Evolutionary conservation across 2,113 vertebrate genomes (phyloP), one percentile per base, ranked within the genome.

Genomic region (Pica pica): DNA sequence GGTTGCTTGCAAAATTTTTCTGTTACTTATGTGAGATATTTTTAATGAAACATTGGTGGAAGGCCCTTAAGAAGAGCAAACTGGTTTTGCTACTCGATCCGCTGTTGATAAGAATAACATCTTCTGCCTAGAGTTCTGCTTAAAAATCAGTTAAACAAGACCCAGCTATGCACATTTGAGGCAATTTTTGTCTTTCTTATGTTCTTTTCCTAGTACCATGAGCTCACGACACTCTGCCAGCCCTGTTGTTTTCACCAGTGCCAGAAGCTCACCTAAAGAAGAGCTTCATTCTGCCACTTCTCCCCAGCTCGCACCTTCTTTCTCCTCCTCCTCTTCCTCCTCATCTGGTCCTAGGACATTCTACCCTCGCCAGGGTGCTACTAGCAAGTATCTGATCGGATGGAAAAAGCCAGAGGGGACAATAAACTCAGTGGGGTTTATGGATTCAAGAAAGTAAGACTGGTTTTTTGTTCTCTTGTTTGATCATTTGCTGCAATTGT

Each of bases 331-430:
- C 75, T 98, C 99, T 71, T 99, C 99, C 0, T 98, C 98, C 31
- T 98, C 98, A 2, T 99, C 99, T 4, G 99, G 99, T 52, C 99
- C 99, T 79, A 99, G 99, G 97, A 99, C 98, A 95, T 99, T 99
- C 98, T 99, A 99, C 97, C 99, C 99, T 30, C 99, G 99, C 70
- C 99, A 99, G 98, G 99, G 99, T 39, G 99, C 99, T 86, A 99
- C 99, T 84, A 99, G 99, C 98, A 99, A 99, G 98, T 99, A 99
- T 97, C 98, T 99, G 97, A 99, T 99, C 3, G 99, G 99, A 95
- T 99, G 99, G 99, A 99, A 99, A 97, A 99, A 99, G 86, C 99
- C 99, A 1, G 99, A 99, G 90, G 99, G 99, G 97, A 99, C 99
- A 96, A 99, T 99, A 97, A 99, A 99, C 97, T 99, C 99, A 30